Evolutionary conservation across 2,113 vertebrate genomes (phyloP).

Genomic region (Mirounga angustirostris): DNA sequence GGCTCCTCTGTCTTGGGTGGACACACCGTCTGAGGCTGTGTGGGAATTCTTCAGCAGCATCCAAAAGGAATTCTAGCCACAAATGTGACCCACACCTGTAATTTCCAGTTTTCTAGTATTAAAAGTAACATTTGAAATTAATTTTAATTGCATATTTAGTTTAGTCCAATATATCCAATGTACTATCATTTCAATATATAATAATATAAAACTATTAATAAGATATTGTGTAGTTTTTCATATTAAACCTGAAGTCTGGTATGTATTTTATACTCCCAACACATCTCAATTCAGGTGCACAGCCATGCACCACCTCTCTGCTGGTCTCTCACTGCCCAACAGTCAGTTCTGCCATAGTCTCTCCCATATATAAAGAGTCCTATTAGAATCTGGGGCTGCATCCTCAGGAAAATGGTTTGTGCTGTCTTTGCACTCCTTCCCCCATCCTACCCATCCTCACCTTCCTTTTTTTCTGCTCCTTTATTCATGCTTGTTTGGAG

Average conservation of each 20-base stretch:
- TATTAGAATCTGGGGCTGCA: not conserved
- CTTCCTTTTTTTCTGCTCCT: constrained; percentile 6
- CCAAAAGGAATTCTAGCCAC: not conserved
- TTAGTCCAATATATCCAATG: not conserved
- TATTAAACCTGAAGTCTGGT: not conserved
- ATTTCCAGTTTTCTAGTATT: constrained; percentile 6
- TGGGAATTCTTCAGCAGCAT: not conserved
- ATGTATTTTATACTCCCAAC: not conserved
- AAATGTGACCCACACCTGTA: not conserved
- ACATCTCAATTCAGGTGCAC: not conserved
- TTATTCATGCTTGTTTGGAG: not conserved
- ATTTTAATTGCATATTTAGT: constrained; percentile 31
- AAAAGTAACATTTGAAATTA: not conserved
- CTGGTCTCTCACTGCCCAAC: not conserved
- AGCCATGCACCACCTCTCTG: not conserved
- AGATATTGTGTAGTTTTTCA: not conserved
- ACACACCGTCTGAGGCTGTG: not conserved
- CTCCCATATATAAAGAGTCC: not conserved
- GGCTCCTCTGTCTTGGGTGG: not conserved
- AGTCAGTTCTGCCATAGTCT: not conserved
- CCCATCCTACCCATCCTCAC: too few species aligned
- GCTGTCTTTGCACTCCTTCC: not conserved
- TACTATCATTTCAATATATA: constrained; percentile 4
- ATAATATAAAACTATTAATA: constrained; percentile 8
- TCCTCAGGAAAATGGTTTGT: not conserved